Percentiles rank a stretch among this genome's conserved stretches.
Conservation (phyloP, 2,797 vertebrate genomes). For the Rhinichthys osculus region DNA sequence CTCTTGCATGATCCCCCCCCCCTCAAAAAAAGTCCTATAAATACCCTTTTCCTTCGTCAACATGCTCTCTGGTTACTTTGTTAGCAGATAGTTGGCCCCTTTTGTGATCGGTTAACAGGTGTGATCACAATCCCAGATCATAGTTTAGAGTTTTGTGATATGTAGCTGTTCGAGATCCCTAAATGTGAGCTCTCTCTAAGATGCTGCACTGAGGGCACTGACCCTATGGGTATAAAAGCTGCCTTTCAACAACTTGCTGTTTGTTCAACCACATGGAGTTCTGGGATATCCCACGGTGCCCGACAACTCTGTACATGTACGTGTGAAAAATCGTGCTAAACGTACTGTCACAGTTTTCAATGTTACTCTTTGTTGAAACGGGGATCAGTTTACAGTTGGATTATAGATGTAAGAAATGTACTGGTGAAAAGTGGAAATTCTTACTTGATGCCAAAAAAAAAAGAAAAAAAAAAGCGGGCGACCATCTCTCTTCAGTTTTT, state of each 20-base stretch:
- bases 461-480: background rate
- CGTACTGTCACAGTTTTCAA: constrained; percentile 14
- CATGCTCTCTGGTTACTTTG: constrained; percentile 11
- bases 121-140: constrained; percentile 43
- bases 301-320: background rate
- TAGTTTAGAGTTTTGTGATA: constrained; percentile 42
- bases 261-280: constrained; percentile 32
- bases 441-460: constrained; percentile 78
- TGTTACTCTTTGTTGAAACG: constrained; percentile 51
- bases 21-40: constrained; percentile 52
- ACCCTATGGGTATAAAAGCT: constrained; percentile 60
- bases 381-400: constrained; percentile 70
- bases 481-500: background rate
- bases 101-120: constrained; percentile 54
- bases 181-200: constrained; percentile 53
- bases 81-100: constrained; percentile 38
- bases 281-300: constrained; percentile 54
- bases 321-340: constrained; percentile 41
- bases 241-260: constrained; percentile 59
- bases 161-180: constrained; percentile 44
- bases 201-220: constrained; percentile 55
- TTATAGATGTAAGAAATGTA: constrained; percentile 68
- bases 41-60: constrained; percentile 60
- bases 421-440: constrained; percentile 64
- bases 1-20: constrained; percentile 69